A percentile compares a stretch with the other conserved stretches of the same genome.
Evolutionary conservation across 1,140 invertebrate species (phyloP).

Genomic region (Sycobia sp.): DNA sequence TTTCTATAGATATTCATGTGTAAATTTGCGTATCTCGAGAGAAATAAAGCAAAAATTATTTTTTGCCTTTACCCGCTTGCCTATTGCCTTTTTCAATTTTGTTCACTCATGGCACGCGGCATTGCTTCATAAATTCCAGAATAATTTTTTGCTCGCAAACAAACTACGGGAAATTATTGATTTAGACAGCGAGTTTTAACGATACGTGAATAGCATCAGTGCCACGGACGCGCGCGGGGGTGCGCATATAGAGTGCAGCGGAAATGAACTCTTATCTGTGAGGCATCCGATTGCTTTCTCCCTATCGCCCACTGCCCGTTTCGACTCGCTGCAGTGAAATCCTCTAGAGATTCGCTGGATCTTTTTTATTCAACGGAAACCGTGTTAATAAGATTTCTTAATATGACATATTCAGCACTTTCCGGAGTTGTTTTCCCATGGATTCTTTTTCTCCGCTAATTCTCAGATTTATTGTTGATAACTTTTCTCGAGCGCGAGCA

Average conservation of each 20-base stretch:
- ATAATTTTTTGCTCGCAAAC: too few species aligned
- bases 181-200: too few species aligned
- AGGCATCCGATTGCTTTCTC: background rate
- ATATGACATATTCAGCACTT: slow-evolving; percentile 18
- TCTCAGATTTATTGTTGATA: background rate
- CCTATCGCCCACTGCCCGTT: background rate
- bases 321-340: too few species aligned
- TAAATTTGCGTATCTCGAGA: too few species aligned
- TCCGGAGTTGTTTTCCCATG: background rate
- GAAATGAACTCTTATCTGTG: slow-evolving; percentile 31
- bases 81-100: too few species aligned
- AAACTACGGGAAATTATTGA: too few species aligned
- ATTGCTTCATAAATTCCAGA: too few species aligned
- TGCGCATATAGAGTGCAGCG: slow-evolving; percentile 1
- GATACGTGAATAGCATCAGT: background rate
- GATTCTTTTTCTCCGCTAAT: slow-evolving; percentile 1
- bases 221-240: background rate
- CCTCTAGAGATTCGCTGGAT: background rate
- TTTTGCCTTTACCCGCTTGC: too few species aligned
- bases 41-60: too few species aligned
- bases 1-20: too few species aligned
- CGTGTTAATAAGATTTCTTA: slow-evolving; percentile 22
- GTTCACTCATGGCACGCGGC: too few species aligned
- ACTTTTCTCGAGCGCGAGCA: too few species aligned
- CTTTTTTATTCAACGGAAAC: slow-evolving; percentile 7